Evolutionary conservation across 2,113 vertebrate species (phyloP).

Genomic region (Isichthys henryi): DNA sequence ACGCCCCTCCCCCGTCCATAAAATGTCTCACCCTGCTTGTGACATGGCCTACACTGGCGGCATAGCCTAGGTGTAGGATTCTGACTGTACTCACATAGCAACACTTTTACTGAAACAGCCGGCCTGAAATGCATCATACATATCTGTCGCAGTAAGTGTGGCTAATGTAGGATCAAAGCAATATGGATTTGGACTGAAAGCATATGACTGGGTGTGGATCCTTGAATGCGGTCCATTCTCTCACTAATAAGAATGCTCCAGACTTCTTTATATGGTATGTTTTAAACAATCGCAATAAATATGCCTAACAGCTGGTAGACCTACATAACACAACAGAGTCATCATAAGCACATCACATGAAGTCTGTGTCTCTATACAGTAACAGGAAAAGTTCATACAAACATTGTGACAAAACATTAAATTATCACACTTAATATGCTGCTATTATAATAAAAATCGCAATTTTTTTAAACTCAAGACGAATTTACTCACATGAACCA

Average conservation of each 20-base stretch:
- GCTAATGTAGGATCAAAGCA: not conserved
- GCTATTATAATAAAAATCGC: not conserved
- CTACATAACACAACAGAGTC: not conserved
- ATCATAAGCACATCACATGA: not conserved
- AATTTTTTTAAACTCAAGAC: not conserved
- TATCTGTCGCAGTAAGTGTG: not conserved
- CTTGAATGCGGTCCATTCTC: not conserved
- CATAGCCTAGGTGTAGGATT: not conserved
- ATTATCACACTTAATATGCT: not conserved
- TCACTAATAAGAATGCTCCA: not conserved
- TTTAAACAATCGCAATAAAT: not conserved
- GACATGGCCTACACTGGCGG: not conserved
- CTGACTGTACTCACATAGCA: not conserved
- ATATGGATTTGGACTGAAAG: not conserved
- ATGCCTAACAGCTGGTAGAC: not conserved
- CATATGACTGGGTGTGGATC: not conserved
- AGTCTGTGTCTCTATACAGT: not conserved
- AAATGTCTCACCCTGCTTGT: not conserved
- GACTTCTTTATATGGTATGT: not conserved
- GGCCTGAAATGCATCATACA: not conserved
- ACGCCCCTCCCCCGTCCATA: not conserved
- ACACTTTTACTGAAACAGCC: not conserved
- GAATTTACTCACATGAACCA: not conserved
- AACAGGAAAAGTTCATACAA: not conserved
- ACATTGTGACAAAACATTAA: not conserved